These are phyloP conservation scores for Atherix ibis DNA, from an alignment of 2,888 invertebrate species.

Conservation along the genomic window DNA sequence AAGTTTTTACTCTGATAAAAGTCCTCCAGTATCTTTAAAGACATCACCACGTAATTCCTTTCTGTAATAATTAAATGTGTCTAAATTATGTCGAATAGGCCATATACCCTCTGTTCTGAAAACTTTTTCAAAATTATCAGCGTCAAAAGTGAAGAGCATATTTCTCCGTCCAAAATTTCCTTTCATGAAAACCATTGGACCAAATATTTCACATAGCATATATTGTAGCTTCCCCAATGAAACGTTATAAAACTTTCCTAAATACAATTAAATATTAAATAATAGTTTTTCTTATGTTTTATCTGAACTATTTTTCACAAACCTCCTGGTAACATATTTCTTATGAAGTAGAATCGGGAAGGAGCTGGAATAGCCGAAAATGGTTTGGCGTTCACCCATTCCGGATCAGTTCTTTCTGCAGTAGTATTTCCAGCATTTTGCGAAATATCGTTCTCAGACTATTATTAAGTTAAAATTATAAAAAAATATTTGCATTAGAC, in stretches of 20 bases:
- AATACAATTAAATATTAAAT: neutral
- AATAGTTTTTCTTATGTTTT: neutral
- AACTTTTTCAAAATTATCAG: conserved; percentile 32
- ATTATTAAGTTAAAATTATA: neutral
- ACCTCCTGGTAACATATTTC: conserved; percentile 23
- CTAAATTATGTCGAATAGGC: conserved; percentile 24
- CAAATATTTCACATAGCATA: conserved; percentile 22
- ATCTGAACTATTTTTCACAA: neutral
- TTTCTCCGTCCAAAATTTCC: conserved; percentile 6
- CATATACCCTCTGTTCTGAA: conserved; percentile 27
- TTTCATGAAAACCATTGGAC: conserved; percentile 20
- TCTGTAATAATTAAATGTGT: conserved; percentile 23
- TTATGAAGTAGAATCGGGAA: conserved; percentile 13
- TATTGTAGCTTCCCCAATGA: conserved; percentile 19
- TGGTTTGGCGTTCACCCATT: conserved; percentile 20
- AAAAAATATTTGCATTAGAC: conserved; percentile 9
- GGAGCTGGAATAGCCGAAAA: conserved; percentile 22
- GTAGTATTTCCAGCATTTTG: neutral
- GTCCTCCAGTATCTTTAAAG: conserved; percentile 14
- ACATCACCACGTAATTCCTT: conserved; percentile 16
- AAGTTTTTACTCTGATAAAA: conserved; percentile 3
- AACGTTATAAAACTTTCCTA: conserved; percentile 19
- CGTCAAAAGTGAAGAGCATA: conserved; percentile 29
- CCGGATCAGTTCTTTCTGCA: conserved; percentile 11
- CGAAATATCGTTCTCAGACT: neutral